These are phyloP conservation scores for Takifugu ocellatus DNA, from an alignment of 2,797 vertebrate genomes.

Conservation along the genomic window DNA sequence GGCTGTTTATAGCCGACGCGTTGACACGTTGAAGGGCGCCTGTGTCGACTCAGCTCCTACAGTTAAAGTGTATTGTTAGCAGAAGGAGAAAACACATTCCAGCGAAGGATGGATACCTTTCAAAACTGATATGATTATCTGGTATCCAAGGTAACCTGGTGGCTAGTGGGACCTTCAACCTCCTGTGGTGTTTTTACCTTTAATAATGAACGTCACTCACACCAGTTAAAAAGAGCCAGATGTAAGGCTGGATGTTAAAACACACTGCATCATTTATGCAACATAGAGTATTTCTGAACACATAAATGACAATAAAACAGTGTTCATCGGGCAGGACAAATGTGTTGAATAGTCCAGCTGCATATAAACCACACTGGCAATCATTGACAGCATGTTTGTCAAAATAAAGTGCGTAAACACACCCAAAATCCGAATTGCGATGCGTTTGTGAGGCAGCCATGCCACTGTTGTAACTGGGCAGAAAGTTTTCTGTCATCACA, in stretches of 20 bases:
- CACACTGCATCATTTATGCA: slow-evolving; percentile 36
- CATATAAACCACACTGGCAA: slow-evolving; percentile 40
- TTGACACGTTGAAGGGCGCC: slow-evolving; percentile 26
- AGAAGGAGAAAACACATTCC: no score
- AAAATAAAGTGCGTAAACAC: slow-evolving; percentile 21
- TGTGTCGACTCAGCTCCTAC: slow-evolving; percentile 24
- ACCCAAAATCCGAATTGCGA: slow-evolving; percentile 36
- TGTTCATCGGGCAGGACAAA: slow-evolving; percentile 48
- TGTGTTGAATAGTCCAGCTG: slow-evolving; percentile 23
- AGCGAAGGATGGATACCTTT: no score
- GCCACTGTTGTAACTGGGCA: neutral
- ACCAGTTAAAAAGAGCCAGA: no score
- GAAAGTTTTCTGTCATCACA: neutral
- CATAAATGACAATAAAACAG: no score
- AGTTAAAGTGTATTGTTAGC: slow-evolving; percentile 5
- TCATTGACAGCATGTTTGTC: slow-evolving; percentile 51
- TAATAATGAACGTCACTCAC: slow-evolving; percentile 1
- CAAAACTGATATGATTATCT: slow-evolving; percentile 31
- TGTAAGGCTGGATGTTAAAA: slow-evolving; percentile 24
- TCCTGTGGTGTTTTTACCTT: slow-evolving; percentile 3
- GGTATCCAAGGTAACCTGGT: slow-evolving; percentile 45
- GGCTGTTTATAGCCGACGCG: slow-evolving; percentile 14
- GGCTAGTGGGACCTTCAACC: slow-evolving; percentile 21
- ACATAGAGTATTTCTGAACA: slow-evolving; percentile 24
- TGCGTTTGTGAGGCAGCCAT: slow-evolving; percentile 17